Evolutionary conservation across 2,888 invertebrate species (phyloP), one percentile per base, ranked within the genome.

Genomic region (Archaeoteleia sp.): DNA sequence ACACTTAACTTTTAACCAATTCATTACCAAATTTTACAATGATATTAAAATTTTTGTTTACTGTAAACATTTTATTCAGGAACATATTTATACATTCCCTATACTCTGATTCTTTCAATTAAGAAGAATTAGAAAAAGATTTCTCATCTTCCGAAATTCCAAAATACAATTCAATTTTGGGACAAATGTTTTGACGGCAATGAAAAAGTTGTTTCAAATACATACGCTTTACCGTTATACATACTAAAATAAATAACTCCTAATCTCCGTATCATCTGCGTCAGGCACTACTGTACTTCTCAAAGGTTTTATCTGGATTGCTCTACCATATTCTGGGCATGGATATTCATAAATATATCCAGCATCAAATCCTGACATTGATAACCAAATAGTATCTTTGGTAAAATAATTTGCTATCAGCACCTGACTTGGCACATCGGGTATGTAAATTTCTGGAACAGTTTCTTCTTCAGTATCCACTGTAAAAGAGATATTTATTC

Each of bases 331-430:
- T 20, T 70, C 25, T 3, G 80, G 78, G 7, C 54, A 57, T 0
- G 76, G 77, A 73, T 88, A 88, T 81, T 91, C 91, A 74, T 92
- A 92, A 67, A 91, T 86, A 71, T 89, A 91, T 14, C 91, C 91
- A 1, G 91, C 89, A 79, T 91, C 91, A 71, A 87, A 91, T 14
- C 90, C 91, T 1, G 86, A 87, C 86, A 91, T 87, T 0, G 90
- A 89, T 0, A 91, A 70, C 89, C 90, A 90, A 51, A 91, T 83
- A 0, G 88, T 88, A 13, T 87, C 79, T 1, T 85, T 82, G 1
- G 74, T 70, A 0, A 88, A 87, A 62, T 89, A 90, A 61, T 88
- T 86, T 15, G 89, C 84, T 86, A 89, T 89, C 9, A 90, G 78
- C n/a, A 92, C 85, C 37, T 86, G 82, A 77, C 89, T 91, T 0